phyloP scores from a whole-genome alignment of 2,888 invertebrate genomes.

The Timema podura region DNA sequence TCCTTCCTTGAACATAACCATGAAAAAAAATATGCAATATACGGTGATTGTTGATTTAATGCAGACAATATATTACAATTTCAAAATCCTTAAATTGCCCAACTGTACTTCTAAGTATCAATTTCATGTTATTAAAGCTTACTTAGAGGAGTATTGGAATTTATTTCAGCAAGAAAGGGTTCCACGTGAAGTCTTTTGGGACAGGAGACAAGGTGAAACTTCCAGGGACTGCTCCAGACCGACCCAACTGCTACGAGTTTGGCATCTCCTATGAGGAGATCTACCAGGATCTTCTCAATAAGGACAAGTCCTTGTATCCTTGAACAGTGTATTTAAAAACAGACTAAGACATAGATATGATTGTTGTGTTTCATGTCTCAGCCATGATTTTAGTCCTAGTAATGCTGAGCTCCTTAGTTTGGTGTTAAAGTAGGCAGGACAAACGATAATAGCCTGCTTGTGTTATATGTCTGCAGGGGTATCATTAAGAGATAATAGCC shows the following conservation, averaged over 20 bases:
- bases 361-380: no score
- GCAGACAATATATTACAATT: neutral
- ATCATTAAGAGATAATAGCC: no score
- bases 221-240: slow-evolving; percentile 89
- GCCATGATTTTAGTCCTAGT: no score
- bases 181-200: slow-evolving; percentile 89
- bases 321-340: slow-evolving; percentile 27
- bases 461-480: no score
- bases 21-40: neutral
- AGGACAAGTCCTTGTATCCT: slow-evolving; percentile 87
- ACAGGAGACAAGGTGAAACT: slow-evolving; percentile 95
- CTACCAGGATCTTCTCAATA: slow-evolving; percentile 83
- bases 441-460: no score
- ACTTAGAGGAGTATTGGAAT: slow-evolving; percentile 26
- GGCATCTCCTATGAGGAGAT: slow-evolving; percentile 93
- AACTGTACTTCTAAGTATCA: neutral
- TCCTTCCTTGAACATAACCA: no score
- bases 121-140: neutral
- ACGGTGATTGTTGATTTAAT: neutral
- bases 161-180: slow-evolving; percentile 83
- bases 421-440: no score
- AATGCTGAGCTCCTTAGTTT: no score
- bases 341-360: no score
- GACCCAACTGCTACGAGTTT: slow-evolving; percentile 96
- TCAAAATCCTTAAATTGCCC: neutral